A percentile compares a stretch with the other conserved stretches of the same genome.
Conservation (phyloP, 2,797 vertebrate genomes). For the Muscicapa striata region DNA sequence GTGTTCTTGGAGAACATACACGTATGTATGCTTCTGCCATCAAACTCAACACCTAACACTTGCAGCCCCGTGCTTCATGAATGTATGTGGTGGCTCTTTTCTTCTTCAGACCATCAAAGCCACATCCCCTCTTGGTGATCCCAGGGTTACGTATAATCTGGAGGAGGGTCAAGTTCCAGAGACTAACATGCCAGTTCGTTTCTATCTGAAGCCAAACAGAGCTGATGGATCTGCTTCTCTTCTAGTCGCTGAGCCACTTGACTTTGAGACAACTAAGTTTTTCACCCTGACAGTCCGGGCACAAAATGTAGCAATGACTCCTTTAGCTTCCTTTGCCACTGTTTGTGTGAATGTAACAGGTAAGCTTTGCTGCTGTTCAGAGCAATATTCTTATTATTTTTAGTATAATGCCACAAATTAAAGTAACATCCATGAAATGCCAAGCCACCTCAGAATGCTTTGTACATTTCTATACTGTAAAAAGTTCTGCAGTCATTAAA, state of each 20-base stretch:
- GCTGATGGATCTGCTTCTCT: slow-evolving; percentile 86
- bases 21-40: neutral
- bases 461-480: neutral
- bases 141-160: slow-evolving; percentile 88
- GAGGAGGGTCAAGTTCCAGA: slow-evolving; percentile 90
- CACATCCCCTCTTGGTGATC: slow-evolving; percentile 85
- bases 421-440: neutral
- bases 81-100: slow-evolving; percentile 23
- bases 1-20: neutral
- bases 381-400: neutral
- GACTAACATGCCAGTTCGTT: slow-evolving; percentile 89
- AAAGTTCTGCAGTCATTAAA: neutral
- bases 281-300: slow-evolving; percentile 85
- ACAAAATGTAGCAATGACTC: slow-evolving; percentile 87
- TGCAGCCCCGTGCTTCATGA: neutral
- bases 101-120: slow-evolving; percentile 86
- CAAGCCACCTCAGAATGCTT: neutral
- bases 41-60: neutral
- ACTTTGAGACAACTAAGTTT: slow-evolving; percentile 85
- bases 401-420: neutral
- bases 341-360: slow-evolving; percentile 88
- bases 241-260: slow-evolving; percentile 87
- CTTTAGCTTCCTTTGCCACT: slow-evolving; percentile 86
- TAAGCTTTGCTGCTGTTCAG: slow-evolving; percentile 48
- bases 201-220: slow-evolving; percentile 90